Evolutionary conservation across 2,797 vertebrate genomes (phyloP), one percentile per base, ranked within the genome.

Genomic region (Neosilurus hyrtlii): DNA sequence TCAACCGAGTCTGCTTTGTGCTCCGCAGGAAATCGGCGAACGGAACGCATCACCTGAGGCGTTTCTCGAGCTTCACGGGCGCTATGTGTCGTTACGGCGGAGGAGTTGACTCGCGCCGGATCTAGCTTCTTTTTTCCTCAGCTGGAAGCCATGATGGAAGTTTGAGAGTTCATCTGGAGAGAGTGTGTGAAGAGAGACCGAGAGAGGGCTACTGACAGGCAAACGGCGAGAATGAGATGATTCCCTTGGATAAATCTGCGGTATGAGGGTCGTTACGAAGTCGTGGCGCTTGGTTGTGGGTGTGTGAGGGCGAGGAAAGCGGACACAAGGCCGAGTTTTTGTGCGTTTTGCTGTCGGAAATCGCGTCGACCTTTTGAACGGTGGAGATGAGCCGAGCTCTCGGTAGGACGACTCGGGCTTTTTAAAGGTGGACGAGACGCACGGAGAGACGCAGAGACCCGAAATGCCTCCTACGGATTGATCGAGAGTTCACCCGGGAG

Each of bases 61-160:
- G 7, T n/a, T 22, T 76, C n/a, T n/a, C 49, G 57, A 7, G 2
- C 22, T n/a, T 14, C 57, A 54, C 37, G 1, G 81, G 93, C 11
- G 91, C 93, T 94, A 93, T 83, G 85, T 82, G 49, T 56, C 10
- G 16, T 63, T 65, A 3, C 72, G 82, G 94, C 92, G 94, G 93
- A 37, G 84, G 89, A 91, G 90, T 90, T 65, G 92, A 92, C 91
- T 91, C 89, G 85, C 90, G 93, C 92, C 93, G 90, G 94, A 90
- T 88, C 93, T 95, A 95, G 88, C 92, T 95, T 95, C 90, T 94
- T 93, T 94, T 94, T 94, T 95, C 94, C 95, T 95, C 95, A 91
- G 91, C 91, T 91, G 96, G 96, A 97, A 96, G 96, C 97, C 96
- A 98, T 97, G 96, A 98, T 96, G 96, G 95, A 94, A 95, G 94